Conservation (phyloP, 2,797 vertebrate species). For the Rhinichthys osculus region DNA sequence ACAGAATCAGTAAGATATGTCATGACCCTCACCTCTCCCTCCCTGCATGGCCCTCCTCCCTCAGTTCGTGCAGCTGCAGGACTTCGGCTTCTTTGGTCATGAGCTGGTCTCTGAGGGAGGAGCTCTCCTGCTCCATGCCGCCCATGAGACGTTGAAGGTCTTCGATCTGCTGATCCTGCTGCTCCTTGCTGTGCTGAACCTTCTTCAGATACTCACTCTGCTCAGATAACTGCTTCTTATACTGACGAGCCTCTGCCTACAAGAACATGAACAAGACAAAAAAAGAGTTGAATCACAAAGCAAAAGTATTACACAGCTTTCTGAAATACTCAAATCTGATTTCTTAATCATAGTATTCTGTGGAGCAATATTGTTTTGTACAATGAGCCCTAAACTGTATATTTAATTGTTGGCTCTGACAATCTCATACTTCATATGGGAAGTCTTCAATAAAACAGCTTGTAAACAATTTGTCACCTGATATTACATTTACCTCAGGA, state of each 20-base stretch:
- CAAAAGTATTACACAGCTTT: not conserved
- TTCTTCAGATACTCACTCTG: slow-evolving; percentile 73
- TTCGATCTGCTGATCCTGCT: slow-evolving; percentile 79
- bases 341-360: not conserved
- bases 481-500: not conserved
- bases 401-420: not conserved
- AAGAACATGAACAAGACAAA: not conserved
- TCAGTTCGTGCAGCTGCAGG: slow-evolving; percentile 72
- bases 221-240: slow-evolving; percentile 77
- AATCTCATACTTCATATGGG: not conserved
- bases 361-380: not conserved
- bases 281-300: not conserved
- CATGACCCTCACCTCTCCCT: slow-evolving; percentile 76
- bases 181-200: slow-evolving; percentile 70
- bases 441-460: not conserved
- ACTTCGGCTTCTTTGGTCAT: slow-evolving; percentile 81
- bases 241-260: slow-evolving; percentile 66
- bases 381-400: not conserved
- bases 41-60: slow-evolving; percentile 76
- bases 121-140: slow-evolving; percentile 89
- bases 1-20: not conserved
- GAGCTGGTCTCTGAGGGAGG: slow-evolving; percentile 79
- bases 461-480: not conserved
- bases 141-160: slow-evolving; percentile 85
- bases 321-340: too few species aligned